These are phyloP conservation scores for Limosa lapponica DNA, from an alignment of 2,797 vertebrate genomes.

Conservation along the genomic window DNA sequence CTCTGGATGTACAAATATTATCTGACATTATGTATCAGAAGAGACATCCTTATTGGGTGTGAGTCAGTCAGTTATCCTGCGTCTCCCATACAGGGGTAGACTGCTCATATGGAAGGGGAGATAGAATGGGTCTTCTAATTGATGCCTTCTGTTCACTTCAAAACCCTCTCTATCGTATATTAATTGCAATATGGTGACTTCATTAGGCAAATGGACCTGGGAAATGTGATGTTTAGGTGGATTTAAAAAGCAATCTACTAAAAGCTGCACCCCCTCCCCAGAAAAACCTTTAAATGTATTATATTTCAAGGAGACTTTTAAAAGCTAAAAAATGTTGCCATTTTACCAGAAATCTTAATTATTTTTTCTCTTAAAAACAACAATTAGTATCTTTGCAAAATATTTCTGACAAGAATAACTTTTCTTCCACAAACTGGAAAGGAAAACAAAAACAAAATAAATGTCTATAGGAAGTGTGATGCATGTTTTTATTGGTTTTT, in stretches of 20 bases:
- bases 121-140: background rate
- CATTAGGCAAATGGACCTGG: conserved; percentile 31
- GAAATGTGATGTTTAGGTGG: background rate
- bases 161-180: background rate
- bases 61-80: background rate
- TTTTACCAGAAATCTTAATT: background rate
- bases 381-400: background rate
- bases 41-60: background rate
- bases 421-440: background rate
- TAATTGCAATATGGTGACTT: conserved; percentile 7
- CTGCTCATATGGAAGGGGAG: background rate
- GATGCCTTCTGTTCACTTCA: conserved; percentile 15
- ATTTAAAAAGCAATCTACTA: conserved; percentile 26
- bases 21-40: background rate
- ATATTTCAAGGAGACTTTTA: background rate
- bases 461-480: background rate
- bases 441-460: background rate
- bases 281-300: background rate
- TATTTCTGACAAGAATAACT: background rate
- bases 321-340: background rate
- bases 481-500: background rate
- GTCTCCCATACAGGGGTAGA: background rate
- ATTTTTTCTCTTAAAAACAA: background rate
- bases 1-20: background rate
- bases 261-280: background rate